phyloP scores from a whole-genome alignment of 2,797 vertebrate genomes.

The Falco concolor region DNA sequence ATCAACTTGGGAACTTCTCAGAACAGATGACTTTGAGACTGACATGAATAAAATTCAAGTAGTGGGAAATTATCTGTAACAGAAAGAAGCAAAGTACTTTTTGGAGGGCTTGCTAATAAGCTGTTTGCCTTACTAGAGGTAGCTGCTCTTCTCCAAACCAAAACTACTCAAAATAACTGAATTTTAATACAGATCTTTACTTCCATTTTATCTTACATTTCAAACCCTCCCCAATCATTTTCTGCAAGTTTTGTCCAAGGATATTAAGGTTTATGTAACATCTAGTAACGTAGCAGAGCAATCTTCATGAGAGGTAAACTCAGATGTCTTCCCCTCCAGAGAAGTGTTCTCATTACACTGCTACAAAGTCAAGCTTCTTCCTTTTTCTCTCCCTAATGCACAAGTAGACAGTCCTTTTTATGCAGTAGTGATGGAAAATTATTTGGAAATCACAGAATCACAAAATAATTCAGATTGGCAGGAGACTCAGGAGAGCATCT shows the following conservation, averaged over 20 bases:
- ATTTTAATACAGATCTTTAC: not conserved
- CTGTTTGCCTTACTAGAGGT: not conserved
- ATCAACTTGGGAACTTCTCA: conserved; percentile 15
- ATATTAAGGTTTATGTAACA: not conserved
- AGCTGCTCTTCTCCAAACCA: not conserved
- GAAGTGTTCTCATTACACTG: not conserved
- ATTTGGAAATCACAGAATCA: not conserved
- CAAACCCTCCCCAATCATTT: not conserved
- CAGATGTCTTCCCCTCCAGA: not conserved
- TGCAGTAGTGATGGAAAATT: not conserved
- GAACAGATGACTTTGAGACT: conserved; percentile 4
- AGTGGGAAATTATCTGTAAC: not conserved
- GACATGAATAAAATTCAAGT: not conserved
- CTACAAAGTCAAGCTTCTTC: not conserved
- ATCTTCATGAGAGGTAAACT: not conserved
- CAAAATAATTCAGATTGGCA: not conserved
- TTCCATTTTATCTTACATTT: not conserved
- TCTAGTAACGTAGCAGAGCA: not conserved
- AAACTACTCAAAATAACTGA: not conserved
- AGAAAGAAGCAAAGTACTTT: not conserved
- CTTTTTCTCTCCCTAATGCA: not conserved
- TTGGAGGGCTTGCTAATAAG: not conserved
- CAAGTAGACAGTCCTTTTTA: not conserved
- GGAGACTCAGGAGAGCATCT: not conserved
- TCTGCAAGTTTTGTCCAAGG: not conserved